A percentile compares a stretch with the other conserved stretches of the same genome.
phyloP scores from a whole-genome alignment of 2,797 vertebrate species.

The Acanthopagrus latus region DNA sequence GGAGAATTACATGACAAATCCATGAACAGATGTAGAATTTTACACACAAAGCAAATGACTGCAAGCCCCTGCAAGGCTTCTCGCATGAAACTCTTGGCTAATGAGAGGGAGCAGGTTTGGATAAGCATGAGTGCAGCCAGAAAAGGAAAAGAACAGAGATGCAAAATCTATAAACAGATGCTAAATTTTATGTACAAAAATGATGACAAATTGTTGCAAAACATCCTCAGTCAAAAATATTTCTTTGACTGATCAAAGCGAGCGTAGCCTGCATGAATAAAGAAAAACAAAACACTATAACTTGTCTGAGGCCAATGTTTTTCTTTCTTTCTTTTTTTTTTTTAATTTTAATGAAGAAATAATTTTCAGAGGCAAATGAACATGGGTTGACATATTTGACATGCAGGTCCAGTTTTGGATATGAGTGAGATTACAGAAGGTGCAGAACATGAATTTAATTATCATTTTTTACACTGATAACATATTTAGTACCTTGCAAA shows the following conservation, averaged over 20 bases:
- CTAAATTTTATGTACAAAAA: constrained; percentile 70
- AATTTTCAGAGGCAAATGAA: constrained; percentile 10
- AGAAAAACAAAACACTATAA: constrained; percentile 6
- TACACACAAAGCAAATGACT: constrained; percentile 63
- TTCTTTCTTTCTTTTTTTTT: constrained; percentile 17
- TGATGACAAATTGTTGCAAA: constrained; percentile 61
- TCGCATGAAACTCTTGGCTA: constrained; percentile 58
- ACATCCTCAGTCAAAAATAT: constrained; percentile 54
- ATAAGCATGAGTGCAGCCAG: constrained; percentile 49
- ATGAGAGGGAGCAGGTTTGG: constrained; percentile 60
- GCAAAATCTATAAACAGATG: constrained; percentile 74
- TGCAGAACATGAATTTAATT: too few relatives aligned
- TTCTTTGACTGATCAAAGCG: constrained; percentile 62
- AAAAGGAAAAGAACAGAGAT: constrained; percentile 48
- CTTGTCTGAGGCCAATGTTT: constrained; percentile 23
- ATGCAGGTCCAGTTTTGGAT: constrained; percentile 38
- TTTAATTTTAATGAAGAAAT: constrained; percentile 17
- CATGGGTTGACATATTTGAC: constrained; percentile 5
- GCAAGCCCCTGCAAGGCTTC: constrained; percentile 60
- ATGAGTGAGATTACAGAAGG: constrained; percentile 6
- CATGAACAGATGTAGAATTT: constrained; percentile 67
- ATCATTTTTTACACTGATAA: constrained; percentile 4
- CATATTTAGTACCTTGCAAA: constrained; percentile 27
- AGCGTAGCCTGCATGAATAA: constrained; percentile 37
- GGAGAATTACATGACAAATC: constrained; percentile 68